Evolutionary conservation across 2,888 invertebrate genomes (phyloP), one percentile per base, ranked within the genome.

Genomic region (Pedicia rivosa): DNA sequence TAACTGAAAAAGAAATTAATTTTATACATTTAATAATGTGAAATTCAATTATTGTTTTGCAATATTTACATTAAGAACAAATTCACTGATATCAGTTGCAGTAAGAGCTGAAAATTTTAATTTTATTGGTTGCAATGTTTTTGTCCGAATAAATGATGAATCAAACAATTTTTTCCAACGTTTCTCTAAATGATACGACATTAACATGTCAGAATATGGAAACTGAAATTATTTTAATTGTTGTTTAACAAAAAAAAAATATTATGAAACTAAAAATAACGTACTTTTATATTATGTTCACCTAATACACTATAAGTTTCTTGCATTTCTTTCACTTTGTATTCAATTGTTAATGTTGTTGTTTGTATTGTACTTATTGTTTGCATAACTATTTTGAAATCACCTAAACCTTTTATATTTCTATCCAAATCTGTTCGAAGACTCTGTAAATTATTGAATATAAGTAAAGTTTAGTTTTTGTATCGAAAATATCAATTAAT

Each of bases 31-130:
- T n/a, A n/a, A n/a, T n/a, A n/a, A n/a, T n/a, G n/a, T n/a, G n/a
- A n/a, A n/a, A n/a, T n/a, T n/a, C n/a, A n/a, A n/a, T n/a, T n/a
- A n/a, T n/a, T n/a, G n/a, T n/a, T n/a, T n/a, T n/a, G n/a, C n/a
- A n/a, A n/a, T n/a, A n/a, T n/a, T n/a, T n/a, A n/a, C n/a, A 52
- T 62, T 59, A 34, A 47, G 42, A 42, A 53, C 53, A 44, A 62
- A 61, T 7, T 43, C 40, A 5, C 49, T 46, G 42, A 90, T 87
- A 56, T 88, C 78, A 0, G 68, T 63, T 35, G 76, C 67, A 24
- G 84, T 90, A 49, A 88, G 67, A 50, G 78, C 74, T 7, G 83
- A 81, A 61, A 90, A 92, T 50, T 82, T 77, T 37, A 78, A 78
- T 53, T 87, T 90, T 10, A 86, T 84, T 38, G 77, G 72, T 50